These are phyloP conservation scores for Mormyrus iriodes DNA, from an alignment of 2,113 vertebrate species.

Conservation along the genomic window DNA sequence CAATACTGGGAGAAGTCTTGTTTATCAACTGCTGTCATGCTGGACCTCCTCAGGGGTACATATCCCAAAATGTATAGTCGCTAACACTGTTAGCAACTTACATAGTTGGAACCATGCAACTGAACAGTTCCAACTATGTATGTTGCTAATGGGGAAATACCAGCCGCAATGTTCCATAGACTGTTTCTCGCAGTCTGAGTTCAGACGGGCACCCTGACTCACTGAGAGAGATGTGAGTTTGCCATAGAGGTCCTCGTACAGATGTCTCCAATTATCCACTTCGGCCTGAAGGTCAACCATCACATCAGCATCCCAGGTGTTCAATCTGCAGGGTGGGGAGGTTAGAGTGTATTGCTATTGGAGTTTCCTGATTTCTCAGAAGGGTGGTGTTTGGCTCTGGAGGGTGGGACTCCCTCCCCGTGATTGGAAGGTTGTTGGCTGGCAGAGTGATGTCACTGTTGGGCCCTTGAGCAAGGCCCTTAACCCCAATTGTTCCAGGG, in stretches of 20 bases:
- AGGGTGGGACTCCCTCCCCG: neutral
- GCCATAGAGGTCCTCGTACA: conserved; percentile 43
- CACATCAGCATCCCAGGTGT: conserved; percentile 40
- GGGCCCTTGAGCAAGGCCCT: neutral
- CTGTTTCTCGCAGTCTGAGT: neutral
- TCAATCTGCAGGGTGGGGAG: neutral
- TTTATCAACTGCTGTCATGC: neutral
- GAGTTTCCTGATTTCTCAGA: neutral
- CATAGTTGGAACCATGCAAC: neutral
- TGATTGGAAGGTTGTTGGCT: neutral
- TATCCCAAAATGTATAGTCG: neutral
- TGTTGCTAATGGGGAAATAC: neutral
- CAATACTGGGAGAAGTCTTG: neutral
- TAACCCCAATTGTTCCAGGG: neutral
- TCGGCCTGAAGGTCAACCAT: conserved; percentile 39
- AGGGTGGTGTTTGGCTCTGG: neutral
- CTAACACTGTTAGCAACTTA: neutral
- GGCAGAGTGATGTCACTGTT: neutral
- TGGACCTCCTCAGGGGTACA: neutral
- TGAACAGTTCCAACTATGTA: neutral
- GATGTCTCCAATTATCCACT: conserved; percentile 41
- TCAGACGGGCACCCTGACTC: neutral
- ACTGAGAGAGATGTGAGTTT: conserved; percentile 40
- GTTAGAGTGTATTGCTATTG: neutral
- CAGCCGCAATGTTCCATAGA: neutral